phyloP scores from a whole-genome alignment of 1,140 invertebrate genomes.

The Drosophila ironensis region DNA sequence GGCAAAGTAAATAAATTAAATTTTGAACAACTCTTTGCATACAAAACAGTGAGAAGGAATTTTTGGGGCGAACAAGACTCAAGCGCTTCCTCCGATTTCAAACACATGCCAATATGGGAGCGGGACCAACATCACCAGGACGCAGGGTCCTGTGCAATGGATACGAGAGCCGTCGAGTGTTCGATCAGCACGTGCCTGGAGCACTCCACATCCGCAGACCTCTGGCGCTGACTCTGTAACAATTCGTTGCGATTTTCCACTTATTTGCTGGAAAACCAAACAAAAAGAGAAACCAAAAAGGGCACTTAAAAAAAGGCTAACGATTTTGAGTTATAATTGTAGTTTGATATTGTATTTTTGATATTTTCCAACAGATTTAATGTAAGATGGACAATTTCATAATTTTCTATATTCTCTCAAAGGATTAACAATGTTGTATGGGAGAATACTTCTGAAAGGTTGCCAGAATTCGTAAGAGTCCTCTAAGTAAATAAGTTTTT shows the following conservation, averaged over 20 bases:
- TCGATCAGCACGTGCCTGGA: constrained; percentile 55
- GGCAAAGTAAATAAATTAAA: constrained; percentile 75
- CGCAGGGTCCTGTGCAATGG: constrained; percentile 29
- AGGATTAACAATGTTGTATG: too few species aligned
- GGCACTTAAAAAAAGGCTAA: constrained; percentile 6
- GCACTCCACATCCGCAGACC: constrained; percentile 30
- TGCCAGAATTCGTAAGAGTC: too few species aligned
- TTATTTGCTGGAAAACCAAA: constrained; percentile 56
- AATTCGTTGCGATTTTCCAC: constrained; percentile 78
- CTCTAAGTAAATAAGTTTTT: too few species aligned
- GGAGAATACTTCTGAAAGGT: too few species aligned
- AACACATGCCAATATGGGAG: constrained; percentile 42
- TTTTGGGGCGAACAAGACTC: constrained; percentile 21
- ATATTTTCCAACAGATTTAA: background rate
- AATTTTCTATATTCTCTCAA: too few species aligned
- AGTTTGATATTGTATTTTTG: too few species aligned
- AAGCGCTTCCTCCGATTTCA: constrained; percentile 56
- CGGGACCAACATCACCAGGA: background rate
- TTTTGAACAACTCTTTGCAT: constrained; percentile 76
- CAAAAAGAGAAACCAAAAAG: constrained; percentile 1
- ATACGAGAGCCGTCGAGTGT: constrained; percentile 23
- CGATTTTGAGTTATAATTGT: too few species aligned
- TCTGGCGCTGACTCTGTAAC: constrained; percentile 60
- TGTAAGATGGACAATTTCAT: background rate
- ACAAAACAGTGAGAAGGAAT: constrained; percentile 56